Conservation (phyloP, 2,888 invertebrate species). For the Epirrita christyi region DNA sequence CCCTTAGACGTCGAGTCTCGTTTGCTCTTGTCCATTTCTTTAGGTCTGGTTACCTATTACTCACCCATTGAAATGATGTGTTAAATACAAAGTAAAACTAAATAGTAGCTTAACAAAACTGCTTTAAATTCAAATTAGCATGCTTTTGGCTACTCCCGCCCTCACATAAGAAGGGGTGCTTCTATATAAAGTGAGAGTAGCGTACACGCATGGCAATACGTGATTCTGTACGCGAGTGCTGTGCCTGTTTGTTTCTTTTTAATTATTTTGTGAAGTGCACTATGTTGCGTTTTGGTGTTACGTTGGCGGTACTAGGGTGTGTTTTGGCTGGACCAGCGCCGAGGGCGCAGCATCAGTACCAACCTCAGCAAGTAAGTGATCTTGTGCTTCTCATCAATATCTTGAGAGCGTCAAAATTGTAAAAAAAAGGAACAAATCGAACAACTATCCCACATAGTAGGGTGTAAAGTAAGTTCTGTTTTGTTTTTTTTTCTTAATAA, state of each 20-base stretch:
- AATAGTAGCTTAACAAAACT: constrained; percentile 15
- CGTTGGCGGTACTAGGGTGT: constrained; percentile 72
- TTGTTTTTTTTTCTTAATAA: too few relatives aligned
- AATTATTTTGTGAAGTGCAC: constrained; percentile 53
- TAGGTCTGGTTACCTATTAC: background rate
- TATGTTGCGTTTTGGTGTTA: constrained; percentile 72
- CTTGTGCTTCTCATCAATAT: background rate
- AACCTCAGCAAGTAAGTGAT: constrained; percentile 69
- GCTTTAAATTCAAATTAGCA: constrained; percentile 48
- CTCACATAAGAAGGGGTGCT: constrained; percentile 74
- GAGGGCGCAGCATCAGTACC: constrained; percentile 68
- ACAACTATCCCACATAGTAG: too few relatives aligned
- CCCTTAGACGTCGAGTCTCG: too few relatives aligned
- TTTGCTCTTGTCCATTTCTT: too few relatives aligned
- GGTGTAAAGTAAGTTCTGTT: too few relatives aligned
- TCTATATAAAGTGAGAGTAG: constrained; percentile 77
- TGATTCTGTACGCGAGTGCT: constrained; percentile 67
- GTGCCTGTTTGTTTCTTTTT: constrained; percentile 44
- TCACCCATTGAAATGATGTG: background rate
- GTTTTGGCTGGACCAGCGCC: constrained; percentile 58
- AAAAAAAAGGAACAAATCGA: too few relatives aligned
- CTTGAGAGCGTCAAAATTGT: too few relatives aligned
- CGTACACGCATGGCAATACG: constrained; percentile 68
- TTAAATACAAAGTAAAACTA: background rate
- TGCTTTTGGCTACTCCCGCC: constrained; percentile 57